Percentiles rank a stretch among this genome's conserved stretches.
phyloP scores from a whole-genome alignment of 2,797 vertebrate genomes.

The Oryzias dopingdopingensis region DNA sequence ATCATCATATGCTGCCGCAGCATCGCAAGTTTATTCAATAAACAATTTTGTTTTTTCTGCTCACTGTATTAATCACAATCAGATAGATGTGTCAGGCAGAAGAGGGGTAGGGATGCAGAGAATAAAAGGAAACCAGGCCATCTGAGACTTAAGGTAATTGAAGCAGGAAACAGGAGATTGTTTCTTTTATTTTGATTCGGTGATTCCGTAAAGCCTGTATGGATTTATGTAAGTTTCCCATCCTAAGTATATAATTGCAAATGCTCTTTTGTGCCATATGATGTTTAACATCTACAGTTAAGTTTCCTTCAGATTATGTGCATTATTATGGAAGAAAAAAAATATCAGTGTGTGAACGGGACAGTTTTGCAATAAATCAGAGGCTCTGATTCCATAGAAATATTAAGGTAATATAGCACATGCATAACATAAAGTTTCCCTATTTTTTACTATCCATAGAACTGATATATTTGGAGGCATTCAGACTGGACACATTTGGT shows the following conservation, averaged over 20 bases:
- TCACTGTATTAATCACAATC: constrained; percentile 1
- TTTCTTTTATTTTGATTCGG: neutral
- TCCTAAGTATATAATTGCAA: neutral
- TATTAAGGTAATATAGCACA: too few species aligned
- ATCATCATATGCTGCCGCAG: constrained; percentile 17
- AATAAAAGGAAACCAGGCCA: neutral
- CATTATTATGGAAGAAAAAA: neutral
- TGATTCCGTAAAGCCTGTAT: neutral
- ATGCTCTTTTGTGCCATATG: constrained; percentile 7
- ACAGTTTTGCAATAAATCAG: too few species aligned
- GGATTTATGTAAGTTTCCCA: neutral
- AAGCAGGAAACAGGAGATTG: neutral
- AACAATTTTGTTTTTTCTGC: constrained; percentile 14
- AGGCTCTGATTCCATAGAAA: too few species aligned
- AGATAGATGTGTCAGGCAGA: neutral
- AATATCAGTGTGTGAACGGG: neutral
- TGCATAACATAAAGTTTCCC: too few species aligned
- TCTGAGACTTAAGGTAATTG: neutral
- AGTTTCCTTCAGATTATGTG: constrained; percentile 10
- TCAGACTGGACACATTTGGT: too few species aligned
- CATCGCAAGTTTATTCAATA: constrained; percentile 27
- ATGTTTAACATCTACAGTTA: constrained; percentile 9
- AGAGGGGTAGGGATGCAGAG: neutral
- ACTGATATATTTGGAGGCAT: too few species aligned
- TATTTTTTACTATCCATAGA: too few species aligned